Evolutionary conservation across 2,797 vertebrate species (phyloP), one percentile per base, ranked within the genome.

Genomic region (Hoplostethus atlanticus): DNA sequence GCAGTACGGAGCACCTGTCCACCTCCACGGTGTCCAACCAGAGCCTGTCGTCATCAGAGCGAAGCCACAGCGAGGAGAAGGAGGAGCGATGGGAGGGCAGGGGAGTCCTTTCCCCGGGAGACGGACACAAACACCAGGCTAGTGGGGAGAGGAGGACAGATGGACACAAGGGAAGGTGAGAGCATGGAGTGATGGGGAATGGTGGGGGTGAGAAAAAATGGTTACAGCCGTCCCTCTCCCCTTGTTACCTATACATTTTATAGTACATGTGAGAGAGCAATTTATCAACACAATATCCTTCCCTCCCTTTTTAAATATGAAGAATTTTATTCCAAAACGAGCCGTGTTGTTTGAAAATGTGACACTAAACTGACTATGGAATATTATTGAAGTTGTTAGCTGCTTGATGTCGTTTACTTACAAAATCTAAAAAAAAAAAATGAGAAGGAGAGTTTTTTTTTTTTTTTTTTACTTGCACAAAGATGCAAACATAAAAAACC

Each of bases 1-100:
- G 97, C 93, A 98, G 97, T 90, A 96, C 96, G 0, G 97, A 98
- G 83, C 95, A 96, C 84, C 92, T 98, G 85, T 96, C 96, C 0
- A 93, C 92, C 17, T 96, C 97, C 0, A 94, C 92, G 1, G 95
- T 95, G 10, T 94, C 96, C 76, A 91, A 90, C 6, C 93, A 94
- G 30, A 94, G 93, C 80, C 91, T 94, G 12, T 93, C 94, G 0
- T 93, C 95, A 0, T 94, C 95, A 0, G 97, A 97, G 36, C 93
- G 93, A 71, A 97, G 95, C 69, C 95, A 95, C 85, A 95, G 95
- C 0, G 96, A 97, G 64, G 97, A 97, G 86, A 96, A 95, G 56
- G 96, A 96, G 68, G 93, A 93, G 34, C 80, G 92, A 0, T 93
- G 92, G 92, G 93, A 92, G 40, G 77, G 86, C 44, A 81, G 80